A percentile compares a stretch with the other conserved stretches of the same genome.
Conservation (phyloP, 2,113 vertebrate genomes). For the Alaudala cheleensis region DNA sequence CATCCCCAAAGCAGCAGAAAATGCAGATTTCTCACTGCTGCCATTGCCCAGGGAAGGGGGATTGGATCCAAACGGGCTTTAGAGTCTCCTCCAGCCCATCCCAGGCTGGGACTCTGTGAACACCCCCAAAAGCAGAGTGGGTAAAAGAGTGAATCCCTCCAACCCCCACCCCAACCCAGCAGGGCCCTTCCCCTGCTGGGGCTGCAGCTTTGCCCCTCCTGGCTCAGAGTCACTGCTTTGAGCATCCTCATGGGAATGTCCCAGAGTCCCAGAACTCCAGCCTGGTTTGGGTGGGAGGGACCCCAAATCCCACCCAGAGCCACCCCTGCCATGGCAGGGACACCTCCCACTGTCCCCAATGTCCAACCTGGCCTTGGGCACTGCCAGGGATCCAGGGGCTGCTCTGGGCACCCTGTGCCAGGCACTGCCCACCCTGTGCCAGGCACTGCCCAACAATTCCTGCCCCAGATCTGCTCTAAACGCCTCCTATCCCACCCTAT, state of each 20-base stretch:
- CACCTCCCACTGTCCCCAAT: not conserved
- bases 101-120: not conserved
- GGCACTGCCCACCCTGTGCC: not conserved
- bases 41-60: no score
- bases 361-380: not conserved
- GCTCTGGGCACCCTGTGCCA: not conserved
- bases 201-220: not conserved
- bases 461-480: accelerated
- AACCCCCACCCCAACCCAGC: not conserved
- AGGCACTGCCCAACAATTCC: not conserved
- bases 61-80: no score
- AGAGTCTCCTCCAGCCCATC: not conserved
- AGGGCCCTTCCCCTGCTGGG: not conserved
- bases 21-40: no score
- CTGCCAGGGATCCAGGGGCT: not conserved
- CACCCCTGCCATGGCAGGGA: not conserved
- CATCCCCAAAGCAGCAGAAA: no score
- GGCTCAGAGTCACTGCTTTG: not conserved
- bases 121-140: not conserved
- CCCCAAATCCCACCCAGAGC: accelerated
- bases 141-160: not conserved
- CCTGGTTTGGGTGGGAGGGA: accelerated
- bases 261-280: not conserved
- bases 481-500: not conserved
- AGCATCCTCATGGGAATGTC: accelerated